Conservation (phyloP, 1,140 invertebrate species). For the Fopius arisanus region DNA sequence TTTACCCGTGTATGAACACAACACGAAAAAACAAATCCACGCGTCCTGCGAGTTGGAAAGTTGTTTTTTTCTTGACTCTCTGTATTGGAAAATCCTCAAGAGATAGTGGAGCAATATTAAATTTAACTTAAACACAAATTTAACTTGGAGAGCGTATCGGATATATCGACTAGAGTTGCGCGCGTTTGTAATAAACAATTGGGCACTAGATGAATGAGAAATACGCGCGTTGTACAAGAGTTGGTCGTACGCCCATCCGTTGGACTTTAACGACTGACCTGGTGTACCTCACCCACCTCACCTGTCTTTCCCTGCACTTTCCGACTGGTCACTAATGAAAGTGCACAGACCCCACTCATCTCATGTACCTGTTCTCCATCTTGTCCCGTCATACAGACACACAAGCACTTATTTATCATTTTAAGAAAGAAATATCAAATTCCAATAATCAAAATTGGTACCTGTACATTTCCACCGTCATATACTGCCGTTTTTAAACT, state of each 20-base stretch:
- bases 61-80: no score
- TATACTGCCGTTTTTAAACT: no score
- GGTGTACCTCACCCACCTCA: background rate
- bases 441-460: no score
- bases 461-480: no score
- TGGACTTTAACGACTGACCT: constrained; percentile 15
- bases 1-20: background rate
- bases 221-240: constrained; percentile 2
- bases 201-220: background rate
- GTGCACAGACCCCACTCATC: background rate
- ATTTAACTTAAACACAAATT: no score
- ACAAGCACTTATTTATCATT: no score
- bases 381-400: background rate
- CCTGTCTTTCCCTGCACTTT: background rate
- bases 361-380: background rate
- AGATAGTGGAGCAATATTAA: no score
- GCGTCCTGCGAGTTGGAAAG: no score
- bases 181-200: background rate
- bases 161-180: background rate
- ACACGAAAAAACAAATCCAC: background rate
- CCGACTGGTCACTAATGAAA: background rate
- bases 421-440: no score
- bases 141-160: no score
- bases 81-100: no score
- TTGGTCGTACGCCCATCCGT: constrained; percentile 15